phyloP scores from a whole-genome alignment of 2,888 invertebrate species.

The Tuta absoluta region DNA sequence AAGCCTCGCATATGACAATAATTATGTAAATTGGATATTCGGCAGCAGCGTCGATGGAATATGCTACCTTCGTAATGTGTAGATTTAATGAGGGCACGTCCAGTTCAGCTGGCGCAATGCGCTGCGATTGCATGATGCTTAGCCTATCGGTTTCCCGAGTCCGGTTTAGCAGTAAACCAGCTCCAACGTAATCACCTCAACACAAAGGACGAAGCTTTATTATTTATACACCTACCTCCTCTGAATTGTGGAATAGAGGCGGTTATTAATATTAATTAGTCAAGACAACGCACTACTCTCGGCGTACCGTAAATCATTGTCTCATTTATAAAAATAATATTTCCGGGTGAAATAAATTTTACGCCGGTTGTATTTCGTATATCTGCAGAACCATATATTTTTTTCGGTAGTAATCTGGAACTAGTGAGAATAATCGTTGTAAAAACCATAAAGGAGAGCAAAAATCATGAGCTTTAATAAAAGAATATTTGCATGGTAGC shows the following conservation, averaged over 20 bases:
- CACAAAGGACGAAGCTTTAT: constrained; percentile 22
- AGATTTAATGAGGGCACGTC: constrained; percentile 47
- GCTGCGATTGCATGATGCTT: constrained; percentile 15
- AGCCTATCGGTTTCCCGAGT: neutral
- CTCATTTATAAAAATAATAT: constrained; percentile 26
- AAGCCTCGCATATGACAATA: constrained; percentile 50
- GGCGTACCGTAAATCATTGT: constrained; percentile 23
- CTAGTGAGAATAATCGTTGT: constrained; percentile 30
- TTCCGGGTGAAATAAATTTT: constrained; percentile 26
- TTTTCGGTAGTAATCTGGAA: neutral
- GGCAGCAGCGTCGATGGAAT: constrained; percentile 51
- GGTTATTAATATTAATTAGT: constrained; percentile 43
- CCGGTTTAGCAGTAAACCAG: neutral
- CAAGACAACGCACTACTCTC: constrained; percentile 30
- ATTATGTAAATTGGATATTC: constrained; percentile 65
- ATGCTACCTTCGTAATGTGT: constrained; percentile 47
- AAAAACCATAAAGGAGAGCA: constrained; percentile 30
- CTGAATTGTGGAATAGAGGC: constrained; percentile 35
- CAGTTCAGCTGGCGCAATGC: constrained; percentile 29
- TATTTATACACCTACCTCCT: constrained; percentile 26
- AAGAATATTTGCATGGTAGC: constrained; percentile 60
- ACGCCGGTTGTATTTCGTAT: neutral
- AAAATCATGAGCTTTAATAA: constrained; percentile 52
- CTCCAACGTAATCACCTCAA: constrained; percentile 10
- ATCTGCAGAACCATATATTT: neutral